phyloP scores from a whole-genome alignment of 1,140 invertebrate genomes.

The Zophobas morio region DNA sequence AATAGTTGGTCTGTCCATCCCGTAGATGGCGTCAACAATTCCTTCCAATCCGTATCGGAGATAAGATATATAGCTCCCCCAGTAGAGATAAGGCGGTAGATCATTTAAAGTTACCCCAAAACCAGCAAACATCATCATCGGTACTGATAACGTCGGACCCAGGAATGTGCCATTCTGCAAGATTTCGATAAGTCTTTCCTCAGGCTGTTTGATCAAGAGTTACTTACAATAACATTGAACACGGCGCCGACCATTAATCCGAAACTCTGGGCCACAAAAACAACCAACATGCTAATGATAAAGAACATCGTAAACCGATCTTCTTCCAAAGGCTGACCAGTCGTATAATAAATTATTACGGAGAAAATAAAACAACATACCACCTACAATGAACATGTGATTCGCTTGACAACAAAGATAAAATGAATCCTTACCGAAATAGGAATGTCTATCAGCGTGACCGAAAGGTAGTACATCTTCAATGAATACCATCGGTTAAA shows the following conservation, averaged over 20 bases:
- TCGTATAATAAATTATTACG: conserved; percentile 89
- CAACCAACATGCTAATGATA: conserved; percentile 82
- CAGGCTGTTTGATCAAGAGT: too few relatives aligned
- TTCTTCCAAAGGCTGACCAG: conserved; percentile 84
- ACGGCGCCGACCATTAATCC: conserved; percentile 90
- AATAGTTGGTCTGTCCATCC: conserved; percentile 77
- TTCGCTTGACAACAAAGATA: background rate
- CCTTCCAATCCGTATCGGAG: conserved; percentile 92
- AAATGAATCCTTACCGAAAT: conserved; percentile 74
- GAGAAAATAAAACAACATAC: conserved; percentile 85
- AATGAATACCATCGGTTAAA: conserved; percentile 97
- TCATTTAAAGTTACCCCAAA: conserved; percentile 85
- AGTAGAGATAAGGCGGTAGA: conserved; percentile 85
- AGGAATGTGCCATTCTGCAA: conserved; percentile 86
- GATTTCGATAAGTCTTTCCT: background rate
- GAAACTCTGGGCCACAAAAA: conserved; percentile 91
- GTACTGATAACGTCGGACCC: conserved; percentile 83
- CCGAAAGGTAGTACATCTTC: conserved; percentile 91
- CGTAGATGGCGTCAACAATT: conserved; percentile 86
- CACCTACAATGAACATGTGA: conserved; percentile 50
- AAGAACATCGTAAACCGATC: conserved; percentile 88
- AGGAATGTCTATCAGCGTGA: conserved; percentile 88
- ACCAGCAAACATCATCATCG: conserved; percentile 91
- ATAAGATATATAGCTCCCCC: conserved; percentile 91
- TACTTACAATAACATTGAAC: conserved; percentile 71